Evolutionary conservation across 37 sponge, comb jelly and placozoan species (phyloP).

Genomic region (Oopsacas minuta): DNA sequence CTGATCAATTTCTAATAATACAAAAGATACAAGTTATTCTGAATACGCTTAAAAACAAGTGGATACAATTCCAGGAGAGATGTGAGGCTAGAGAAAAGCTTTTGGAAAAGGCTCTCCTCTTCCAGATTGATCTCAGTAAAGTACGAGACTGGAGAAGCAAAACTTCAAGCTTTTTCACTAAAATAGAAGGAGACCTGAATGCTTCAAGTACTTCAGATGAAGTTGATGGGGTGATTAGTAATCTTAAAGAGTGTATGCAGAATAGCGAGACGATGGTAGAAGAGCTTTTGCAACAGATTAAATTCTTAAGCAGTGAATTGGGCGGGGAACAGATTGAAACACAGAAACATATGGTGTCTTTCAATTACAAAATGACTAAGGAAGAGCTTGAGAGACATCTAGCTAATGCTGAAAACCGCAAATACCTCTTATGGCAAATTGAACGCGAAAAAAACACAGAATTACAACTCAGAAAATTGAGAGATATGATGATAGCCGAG

Average conservation of each 20-base stretch:
- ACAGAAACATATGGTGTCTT: conserved; percentile 15
- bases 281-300: not conserved
- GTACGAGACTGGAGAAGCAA: not conserved
- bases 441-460: conserved; percentile 9
- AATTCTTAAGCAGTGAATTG: not conserved
- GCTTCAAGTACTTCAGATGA: not conserved
- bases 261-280: conserved; percentile 10
- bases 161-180: conserved; percentile 2
- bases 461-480: not conserved
- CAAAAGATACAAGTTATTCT: conserved; percentile 11
- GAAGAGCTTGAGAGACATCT: not conserved
- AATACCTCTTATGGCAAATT: not conserved
- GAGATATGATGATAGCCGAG: not conserved
- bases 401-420: not conserved
- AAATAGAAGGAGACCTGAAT: not conserved
- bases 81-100: conserved; percentile 9
- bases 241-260: not conserved
- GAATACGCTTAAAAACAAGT: not conserved
- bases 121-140: not conserved
- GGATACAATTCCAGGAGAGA: not conserved
- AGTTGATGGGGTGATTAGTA: not conserved
- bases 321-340: not conserved
- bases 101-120: not conserved
- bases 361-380: conserved; percentile 17
- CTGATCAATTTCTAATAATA: not conserved